Evolutionary conservation across 2,797 vertebrate genomes (phyloP), one percentile per base, ranked within the genome.

Genomic region (Morus bassanus): DNA sequence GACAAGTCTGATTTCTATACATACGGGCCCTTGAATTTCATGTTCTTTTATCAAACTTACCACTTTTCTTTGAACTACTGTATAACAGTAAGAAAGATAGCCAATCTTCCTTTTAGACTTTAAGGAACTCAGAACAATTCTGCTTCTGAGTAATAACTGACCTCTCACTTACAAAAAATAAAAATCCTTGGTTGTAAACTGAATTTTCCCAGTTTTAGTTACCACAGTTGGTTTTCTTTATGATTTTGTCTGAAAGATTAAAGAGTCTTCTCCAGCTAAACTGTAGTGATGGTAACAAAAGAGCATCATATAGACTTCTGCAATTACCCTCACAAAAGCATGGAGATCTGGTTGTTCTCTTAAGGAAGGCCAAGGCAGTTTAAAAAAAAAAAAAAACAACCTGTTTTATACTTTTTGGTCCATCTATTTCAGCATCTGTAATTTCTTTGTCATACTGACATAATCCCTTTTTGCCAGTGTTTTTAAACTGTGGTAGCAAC

Each of bases 191-290:
- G 14, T 30, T 81, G 25, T 88, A 79, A 78, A 76, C 41, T 37
- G 56, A 94, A 43, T 95, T 96, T 91, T 82, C 61, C 33, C 24
- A 43, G 27, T 65, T 96, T 88, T 68, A 85, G n/a, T 91, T 69
- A 75, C 19, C 68, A 56, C 18, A 60, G 54, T 19, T 95, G 10
- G 10, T 56, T 86, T 82, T 95, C 77, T 53, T 82, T 84, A 73
- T 39, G 43, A 30, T 46, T 91, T 67, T 92, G 22, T 63, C 72
- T 81, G 85, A 77, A 92, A 91, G 68, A 89, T 78, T 92, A 85
- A 79, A 87, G 45, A 95, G n/a, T 24, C 46, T 33, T 91, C 59
- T 87, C 56, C 69, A 88, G 43, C 77, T 76, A 46, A 90, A 80
- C 37, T 57, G 74, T 15, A 53, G 43, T 19, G 27, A 63, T 39